phyloP scores from a whole-genome alignment of 1,140 invertebrate genomes.

The Dendrolimus kikuchii region DNA sequence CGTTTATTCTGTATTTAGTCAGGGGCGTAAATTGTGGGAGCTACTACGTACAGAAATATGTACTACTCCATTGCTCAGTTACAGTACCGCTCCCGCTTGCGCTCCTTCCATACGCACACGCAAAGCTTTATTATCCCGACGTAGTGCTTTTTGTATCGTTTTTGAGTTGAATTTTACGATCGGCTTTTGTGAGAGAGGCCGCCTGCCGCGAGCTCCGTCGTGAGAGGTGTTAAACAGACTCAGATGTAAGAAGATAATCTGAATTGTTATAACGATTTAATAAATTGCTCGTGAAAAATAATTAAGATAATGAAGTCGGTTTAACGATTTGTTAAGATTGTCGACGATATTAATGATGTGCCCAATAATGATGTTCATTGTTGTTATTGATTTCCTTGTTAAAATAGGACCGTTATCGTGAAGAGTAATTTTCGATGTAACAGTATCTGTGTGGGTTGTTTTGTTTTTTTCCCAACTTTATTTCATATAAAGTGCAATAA shows the following conservation, averaged over 20 bases:
- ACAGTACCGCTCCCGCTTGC: too few species aligned
- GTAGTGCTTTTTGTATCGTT: conserved; percentile 21
- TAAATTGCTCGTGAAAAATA: conserved; percentile 43
- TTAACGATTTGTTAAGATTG: conserved; percentile 18
- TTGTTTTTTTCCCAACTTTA: too few species aligned
- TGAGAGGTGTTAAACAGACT: conserved; percentile 47
- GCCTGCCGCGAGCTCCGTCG: conserved; percentile 21
- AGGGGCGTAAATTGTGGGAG: too few species aligned
- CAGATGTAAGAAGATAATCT: conserved; percentile 38
- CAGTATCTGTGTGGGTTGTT: too few species aligned
- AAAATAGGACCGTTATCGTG: too few species aligned
- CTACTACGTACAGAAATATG: too few species aligned
- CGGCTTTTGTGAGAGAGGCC: conserved; percentile 39
- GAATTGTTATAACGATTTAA: conserved; percentile 35
- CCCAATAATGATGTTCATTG: conserved; percentile 9
- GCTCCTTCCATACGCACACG: too few species aligned
- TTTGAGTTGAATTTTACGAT: conserved; percentile 43
- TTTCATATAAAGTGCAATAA: too few species aligned
- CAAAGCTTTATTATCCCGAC: conserved; percentile 24
- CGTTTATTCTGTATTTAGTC: too few species aligned
- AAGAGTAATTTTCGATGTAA: too few species aligned
- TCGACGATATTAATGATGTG: conserved; percentile 13
- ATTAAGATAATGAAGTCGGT: conserved; percentile 34
- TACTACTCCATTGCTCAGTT: too few species aligned
- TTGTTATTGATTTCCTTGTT: conserved; percentile 13